Evolutionary conservation across 1,140 invertebrate species (phyloP).

Genomic region (Diploscapter pachys): DNA sequence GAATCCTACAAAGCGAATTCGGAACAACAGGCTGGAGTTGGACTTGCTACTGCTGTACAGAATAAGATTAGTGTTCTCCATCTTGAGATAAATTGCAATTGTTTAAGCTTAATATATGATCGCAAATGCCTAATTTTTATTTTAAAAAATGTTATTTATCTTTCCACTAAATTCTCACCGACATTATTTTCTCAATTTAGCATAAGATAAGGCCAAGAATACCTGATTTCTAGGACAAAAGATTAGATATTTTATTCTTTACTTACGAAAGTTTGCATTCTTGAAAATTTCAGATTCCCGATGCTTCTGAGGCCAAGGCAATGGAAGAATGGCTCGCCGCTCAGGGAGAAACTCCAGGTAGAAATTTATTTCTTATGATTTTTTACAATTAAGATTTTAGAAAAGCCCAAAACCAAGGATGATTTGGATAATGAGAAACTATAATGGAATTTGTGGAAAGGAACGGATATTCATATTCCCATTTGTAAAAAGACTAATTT

Average conservation of each 20-base stretch:
- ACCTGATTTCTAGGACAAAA: no score
- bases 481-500: no score
- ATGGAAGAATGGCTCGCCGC: slow-evolving; percentile 42
- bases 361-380: neutral
- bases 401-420: slow-evolving; percentile 10
- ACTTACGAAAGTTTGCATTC: neutral
- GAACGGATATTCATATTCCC: no score
- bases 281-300: slow-evolving; percentile 34
- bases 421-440: slow-evolving; percentile 26
- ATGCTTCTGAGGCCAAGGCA: slow-evolving; percentile 40
- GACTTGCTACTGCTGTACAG: slow-evolving; percentile 31
- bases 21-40: slow-evolving; percentile 32
- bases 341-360: slow-evolving; percentile 11
- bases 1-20: slow-evolving; percentile 33
- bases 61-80: slow-evolving; percentile 22
- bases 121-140: slow-evolving; percentile 4
- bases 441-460: slow-evolving; percentile 7
- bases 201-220: no score
- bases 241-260: no score
- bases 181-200: no score
- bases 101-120: no score
- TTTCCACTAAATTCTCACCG: no score
- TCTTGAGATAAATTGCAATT: no score
- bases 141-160: neutral
- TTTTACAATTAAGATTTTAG: neutral